Conservation (phyloP, 2,888 invertebrate species). For the Drosophila eohydei region DNA sequence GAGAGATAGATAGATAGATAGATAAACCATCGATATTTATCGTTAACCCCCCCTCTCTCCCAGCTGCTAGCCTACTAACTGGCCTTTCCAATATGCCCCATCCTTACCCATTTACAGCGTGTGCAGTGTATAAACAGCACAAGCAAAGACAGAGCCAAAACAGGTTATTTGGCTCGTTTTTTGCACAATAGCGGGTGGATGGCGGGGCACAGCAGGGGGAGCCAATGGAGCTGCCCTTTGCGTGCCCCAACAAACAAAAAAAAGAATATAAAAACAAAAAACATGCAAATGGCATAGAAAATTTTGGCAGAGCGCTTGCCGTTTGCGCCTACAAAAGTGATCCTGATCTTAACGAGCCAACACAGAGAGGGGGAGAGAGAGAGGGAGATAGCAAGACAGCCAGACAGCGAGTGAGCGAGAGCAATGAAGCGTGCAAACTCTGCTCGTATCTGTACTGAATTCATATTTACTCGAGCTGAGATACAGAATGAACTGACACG, state of each 20-base stretch:
- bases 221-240: constrained; percentile 30
- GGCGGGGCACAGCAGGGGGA: neutral
- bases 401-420: neutral
- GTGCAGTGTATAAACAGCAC: constrained; percentile 29
- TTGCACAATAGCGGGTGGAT: constrained; percentile 31
- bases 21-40: too few relatives aligned
- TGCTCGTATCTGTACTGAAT: constrained; percentile 72
- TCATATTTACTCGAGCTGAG: constrained; percentile 59
- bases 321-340: constrained; percentile 36
- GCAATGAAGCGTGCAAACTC: constrained; percentile 23
- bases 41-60: too few relatives aligned
- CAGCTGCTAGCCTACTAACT: too few relatives aligned
- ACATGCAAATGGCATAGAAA: constrained; percentile 56
- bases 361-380: neutral
- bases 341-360: constrained; percentile 47
- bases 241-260: constrained; percentile 17
- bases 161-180: constrained; percentile 63
- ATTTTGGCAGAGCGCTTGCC: constrained; percentile 42
- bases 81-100: neutral
- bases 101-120: neutral
- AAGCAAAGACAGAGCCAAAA: constrained; percentile 50
- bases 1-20: too few relatives aligned
- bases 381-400: neutral
- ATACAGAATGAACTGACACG: constrained; percentile 11
- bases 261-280: constrained; percentile 4